Evolutionary conservation across 2,113 vertebrate genomes (phyloP).

Genomic region (Epinephelus fuscoguttatus): DNA sequence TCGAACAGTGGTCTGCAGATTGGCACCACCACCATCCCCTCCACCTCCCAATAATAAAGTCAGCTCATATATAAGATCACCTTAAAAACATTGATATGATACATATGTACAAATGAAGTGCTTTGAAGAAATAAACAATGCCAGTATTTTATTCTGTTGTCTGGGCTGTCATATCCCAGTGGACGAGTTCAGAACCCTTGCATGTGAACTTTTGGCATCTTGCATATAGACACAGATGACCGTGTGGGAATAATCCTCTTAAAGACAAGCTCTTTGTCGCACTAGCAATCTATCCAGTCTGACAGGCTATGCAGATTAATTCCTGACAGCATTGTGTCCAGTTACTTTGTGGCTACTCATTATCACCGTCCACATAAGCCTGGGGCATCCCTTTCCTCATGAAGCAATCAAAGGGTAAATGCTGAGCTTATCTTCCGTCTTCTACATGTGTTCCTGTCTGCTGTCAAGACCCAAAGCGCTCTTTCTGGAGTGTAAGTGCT

Average conservation of each 20-base stretch:
- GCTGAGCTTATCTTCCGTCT: slow-evolving; percentile 2
- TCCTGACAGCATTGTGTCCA: slow-evolving; percentile 56
- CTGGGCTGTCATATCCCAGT: slow-evolving; percentile 15
- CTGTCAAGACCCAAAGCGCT: not conserved
- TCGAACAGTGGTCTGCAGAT: too few species aligned
- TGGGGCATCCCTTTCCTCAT: slow-evolving; percentile 17
- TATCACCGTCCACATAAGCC: slow-evolving; percentile 33
- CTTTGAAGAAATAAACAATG: too few species aligned
- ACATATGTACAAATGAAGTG: too few species aligned
- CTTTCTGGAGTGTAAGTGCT: not conserved
- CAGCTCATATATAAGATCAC: too few species aligned
- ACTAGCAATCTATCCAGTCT: slow-evolving; percentile 66
- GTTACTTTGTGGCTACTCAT: slow-evolving; percentile 36
- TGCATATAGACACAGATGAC: slow-evolving; percentile 61
- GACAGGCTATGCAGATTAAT: slow-evolving; percentile 65
- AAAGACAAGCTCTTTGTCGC: slow-evolving; percentile 67
- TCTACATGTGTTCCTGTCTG: not conserved
- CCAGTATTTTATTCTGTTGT: too few species aligned
- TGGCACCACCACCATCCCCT: too few species aligned
- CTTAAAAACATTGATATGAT: too few species aligned
- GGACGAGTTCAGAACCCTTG: slow-evolving; percentile 26
- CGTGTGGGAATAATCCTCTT: slow-evolving; percentile 75
- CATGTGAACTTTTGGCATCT: slow-evolving; percentile 60
- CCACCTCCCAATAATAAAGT: too few species aligned
- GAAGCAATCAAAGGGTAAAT: slow-evolving; percentile 17